phyloP scores from a whole-genome alignment of 2,113 vertebrate genomes.

The Callithrix jacchus region DNA sequence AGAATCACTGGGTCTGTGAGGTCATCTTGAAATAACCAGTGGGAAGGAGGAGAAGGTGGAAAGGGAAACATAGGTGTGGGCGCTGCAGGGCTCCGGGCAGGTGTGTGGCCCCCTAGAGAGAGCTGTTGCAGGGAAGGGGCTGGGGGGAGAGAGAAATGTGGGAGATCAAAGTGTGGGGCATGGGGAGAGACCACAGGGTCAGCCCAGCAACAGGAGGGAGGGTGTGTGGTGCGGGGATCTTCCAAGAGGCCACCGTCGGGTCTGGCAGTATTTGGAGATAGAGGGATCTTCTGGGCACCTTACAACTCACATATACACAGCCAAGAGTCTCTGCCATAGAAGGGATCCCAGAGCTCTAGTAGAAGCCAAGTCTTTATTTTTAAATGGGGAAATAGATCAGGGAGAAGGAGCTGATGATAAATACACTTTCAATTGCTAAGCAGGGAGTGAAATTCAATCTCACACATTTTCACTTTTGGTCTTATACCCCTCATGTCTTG shows the following conservation, averaged over 20 bases:
- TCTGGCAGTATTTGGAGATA: neutral
- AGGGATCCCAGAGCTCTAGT: neutral
- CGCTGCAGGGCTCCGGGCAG: neutral
- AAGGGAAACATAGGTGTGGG: neutral
- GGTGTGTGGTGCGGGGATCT: fast-evolving
- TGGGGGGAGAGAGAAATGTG: neutral
- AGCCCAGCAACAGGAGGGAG: neutral
- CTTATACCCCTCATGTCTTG: neutral
- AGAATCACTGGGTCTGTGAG: neutral
- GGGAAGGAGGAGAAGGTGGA: neutral
- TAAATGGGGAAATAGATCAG: neutral
- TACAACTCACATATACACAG: neutral
- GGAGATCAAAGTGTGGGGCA: neutral
- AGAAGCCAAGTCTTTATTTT: neutral
- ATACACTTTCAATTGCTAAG: neutral
- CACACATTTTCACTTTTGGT: neutral
- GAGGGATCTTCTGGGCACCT: too few species aligned
- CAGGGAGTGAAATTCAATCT: neutral
- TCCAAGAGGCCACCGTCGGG: neutral
- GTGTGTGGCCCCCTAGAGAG: neutral
- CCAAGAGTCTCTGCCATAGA: neutral
- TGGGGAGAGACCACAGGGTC: neutral
- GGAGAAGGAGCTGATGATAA: neutral
- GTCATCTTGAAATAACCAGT: neutral
- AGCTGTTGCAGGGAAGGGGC: too few species aligned